Base-by-base conservation (phyloP, 92 coral and sea anemone genomes). In the Palythoa grandiflora region DNA sequence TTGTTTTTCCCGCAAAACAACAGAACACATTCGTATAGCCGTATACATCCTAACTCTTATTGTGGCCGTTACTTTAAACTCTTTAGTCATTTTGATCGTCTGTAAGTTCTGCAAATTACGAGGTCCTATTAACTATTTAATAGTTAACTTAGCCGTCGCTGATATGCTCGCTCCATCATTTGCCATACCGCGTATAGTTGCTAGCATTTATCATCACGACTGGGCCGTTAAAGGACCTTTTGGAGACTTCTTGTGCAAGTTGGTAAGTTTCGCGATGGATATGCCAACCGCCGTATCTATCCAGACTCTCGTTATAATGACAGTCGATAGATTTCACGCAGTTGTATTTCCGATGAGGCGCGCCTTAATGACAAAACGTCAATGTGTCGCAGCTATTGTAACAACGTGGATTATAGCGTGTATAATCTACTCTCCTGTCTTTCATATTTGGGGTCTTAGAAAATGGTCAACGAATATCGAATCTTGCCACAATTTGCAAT, bases 211-310 rank as follows among this genome's bases (percentile, higher is more conserved):
- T 38, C 72, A 60, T 66, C 72, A 38, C n/a, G 39, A 12, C 16
- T 79, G 84, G 84, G 72, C 72, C 12, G 84, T 79, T 4, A 61
- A 61, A 38, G 84, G 84, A n/a, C 38, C 73, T 21, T 79, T 79
- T 79, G 84, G 84, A 47, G 52, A 4, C 16, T 61, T 79, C 35
- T 20, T 79, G 73, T 79, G 84, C 71, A 79, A 79, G 52, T 39
- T 79, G 36, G 60, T 73, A 9, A 79, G 72, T 66, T 79, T 79
- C 40, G 53, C 14, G 4, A 38, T 79, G 72, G 84, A 79, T 3
- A 47, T 79, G 36, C 84, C 84, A 17, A 37, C 55, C 1, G 54
- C 54, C 3, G 73, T 79, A 5, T 59, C 71, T 10, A 79, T 79
- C 54, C 73, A 60, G 48, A 79, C 84, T 1, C 54, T 79, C 5